Base-by-base conservation (phyloP, 2,888 invertebrate genomes). In the Cyrtodaria siliqua region DNA sequence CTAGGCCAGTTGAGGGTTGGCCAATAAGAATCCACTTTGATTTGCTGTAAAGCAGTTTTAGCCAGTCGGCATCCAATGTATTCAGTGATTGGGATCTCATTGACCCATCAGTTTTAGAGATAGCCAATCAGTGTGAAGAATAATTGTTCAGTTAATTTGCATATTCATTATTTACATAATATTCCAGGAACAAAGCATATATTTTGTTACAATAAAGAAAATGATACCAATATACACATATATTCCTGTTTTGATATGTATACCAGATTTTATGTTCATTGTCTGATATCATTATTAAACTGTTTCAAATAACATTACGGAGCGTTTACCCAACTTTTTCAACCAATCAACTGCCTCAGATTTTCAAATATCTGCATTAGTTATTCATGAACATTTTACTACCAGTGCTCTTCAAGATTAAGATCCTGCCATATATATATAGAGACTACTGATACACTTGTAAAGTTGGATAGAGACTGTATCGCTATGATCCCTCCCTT, bases 181-280 rank as follows among this genome's bases (percentile, higher is more conserved):
- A 84, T 84, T 84, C 84, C 78, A 84, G 84, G 84, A 84, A 73
- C 78, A 84, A 81, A 74, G 61, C 67, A 74, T 84, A 84, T 84
- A 84, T 84, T 84, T 84, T 84, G 84, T 82, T 84, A 84, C 63
- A 82, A 82, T 76, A 71, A 79, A 76, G 66, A 68, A 72, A 67
- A 66, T 72, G 50, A 33, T 33, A 56, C 29, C 20, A 59, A 57
- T 63, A 63, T 68, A 26, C 42, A 63, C 33, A 33, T 33, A 33
- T 44, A 27, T 26, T 12, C 27, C 56, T 55, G 27, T 47, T 42
- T 3, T 63, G 18, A 27, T 63, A 53, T 40, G 29, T 56, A n/a
- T n/a, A n/a, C n/a, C n/a, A n/a, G n/a, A n/a, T n/a, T n/a, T n/a
- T n/a, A n/a, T n/a, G n/a, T n/a, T n/a, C n/a, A n/a, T n/a, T n/a